phyloP scores from a whole-genome alignment of 2,888 invertebrate species.

The Lepidonotus clava region DNA sequence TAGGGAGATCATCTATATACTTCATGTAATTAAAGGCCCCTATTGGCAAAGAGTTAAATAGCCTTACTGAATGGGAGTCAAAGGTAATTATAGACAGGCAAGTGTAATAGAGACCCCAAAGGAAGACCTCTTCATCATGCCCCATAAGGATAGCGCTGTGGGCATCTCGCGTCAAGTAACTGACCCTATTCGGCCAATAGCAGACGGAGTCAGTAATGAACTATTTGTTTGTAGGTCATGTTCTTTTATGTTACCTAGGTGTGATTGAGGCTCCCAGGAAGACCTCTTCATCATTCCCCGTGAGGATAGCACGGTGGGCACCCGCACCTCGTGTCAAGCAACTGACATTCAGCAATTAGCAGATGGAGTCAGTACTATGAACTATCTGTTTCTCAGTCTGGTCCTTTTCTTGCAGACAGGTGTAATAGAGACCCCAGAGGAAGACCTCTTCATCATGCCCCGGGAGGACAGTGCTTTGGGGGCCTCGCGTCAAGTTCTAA shows the following conservation, averaged over 20 bases:
- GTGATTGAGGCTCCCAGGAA: background rate
- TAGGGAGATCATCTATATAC: no score
- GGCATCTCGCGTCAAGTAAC: background rate
- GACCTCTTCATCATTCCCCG: background rate
- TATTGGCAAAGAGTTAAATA: no score
- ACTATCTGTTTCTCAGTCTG: background rate
- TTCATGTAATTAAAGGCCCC: no score
- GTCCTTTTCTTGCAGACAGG: constrained; percentile 3
- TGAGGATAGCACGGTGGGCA: background rate
- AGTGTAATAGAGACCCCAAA: constrained; percentile 23
- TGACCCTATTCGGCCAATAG: no score
- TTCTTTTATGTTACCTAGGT: background rate
- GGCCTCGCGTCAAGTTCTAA: background rate
- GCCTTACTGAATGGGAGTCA: no score
- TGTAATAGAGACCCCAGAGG: constrained; percentile 21
- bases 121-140: constrained; percentile 3
- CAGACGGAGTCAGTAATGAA: no score
- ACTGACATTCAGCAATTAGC: background rate
- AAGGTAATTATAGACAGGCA: no score
- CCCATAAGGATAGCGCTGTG: background rate
- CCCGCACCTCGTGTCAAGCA: background rate
- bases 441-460: constrained; percentile 1
- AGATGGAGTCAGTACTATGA: background rate
- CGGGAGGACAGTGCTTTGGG: background rate
- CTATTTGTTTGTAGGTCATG: background rate